Base-by-base conservation (phyloP, 2,113 vertebrate genomes). In the Notothenia coriiceps region DNA sequence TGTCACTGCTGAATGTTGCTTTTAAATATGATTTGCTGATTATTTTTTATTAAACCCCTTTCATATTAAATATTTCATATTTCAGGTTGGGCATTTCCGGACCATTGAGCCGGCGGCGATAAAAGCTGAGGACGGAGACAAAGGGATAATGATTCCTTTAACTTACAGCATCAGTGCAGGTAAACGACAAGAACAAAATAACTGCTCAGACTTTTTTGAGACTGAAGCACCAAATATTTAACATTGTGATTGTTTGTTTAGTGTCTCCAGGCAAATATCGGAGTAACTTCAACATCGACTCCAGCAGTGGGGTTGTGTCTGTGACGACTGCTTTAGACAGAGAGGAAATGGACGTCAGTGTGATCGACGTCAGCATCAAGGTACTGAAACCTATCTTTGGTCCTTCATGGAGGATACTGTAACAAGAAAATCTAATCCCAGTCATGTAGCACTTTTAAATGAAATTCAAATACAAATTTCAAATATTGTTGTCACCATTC, bases 81-180 rank as follows among this genome's bases (percentile, higher is more conserved):
- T 87, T 73, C 59, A 96, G 96, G 1, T 0, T 0, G 94, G 94
- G 12, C 5, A 0, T 33, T 74, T 96, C 3, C 18, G 8, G 25
- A 0, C 49, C 44, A 47, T 94, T 65, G 55, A 68, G 15, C 96
- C 96, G 49, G 95, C 93, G 29, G 35, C 84, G 0, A 94, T 96
- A 65, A 62, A 90, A 50, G 96, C 96, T 78, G 91, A 90, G 88
- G 96, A 96, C 71, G 96, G 95, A 64, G 96, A 96, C 79, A 88
- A 0, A 0, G 96, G 96, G 43, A 94, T 96, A 84, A 94, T 96
- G 63, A 52, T 92, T 84, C 50, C 88, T 80, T 9, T 96, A 2
- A 7, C 78, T 47, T 96, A 96, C 91, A 95, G 80, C 80, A 95
- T 96, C 80, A 80, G 20, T 8, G 2, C 70, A 71, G 94, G 94